Conservation (phyloP, 2,888 invertebrate genomes). For the Chironomus riparius region DNA sequence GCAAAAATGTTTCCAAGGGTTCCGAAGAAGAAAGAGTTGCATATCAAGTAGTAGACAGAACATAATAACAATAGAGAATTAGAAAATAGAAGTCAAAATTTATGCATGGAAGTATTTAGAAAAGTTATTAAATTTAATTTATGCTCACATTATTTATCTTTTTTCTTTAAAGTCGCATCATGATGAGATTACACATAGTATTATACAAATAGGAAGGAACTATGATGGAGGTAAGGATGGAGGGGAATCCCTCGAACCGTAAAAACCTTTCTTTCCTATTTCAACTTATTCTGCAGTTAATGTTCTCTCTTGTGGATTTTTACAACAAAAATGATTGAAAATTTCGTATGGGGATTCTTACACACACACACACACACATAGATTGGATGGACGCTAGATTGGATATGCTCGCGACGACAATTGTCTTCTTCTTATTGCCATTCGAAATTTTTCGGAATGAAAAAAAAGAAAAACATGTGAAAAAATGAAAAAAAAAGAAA, state of each 20-base stretch:
- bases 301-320: too few relatives aligned
- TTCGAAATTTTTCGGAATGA: background rate
- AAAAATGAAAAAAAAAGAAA: background rate
- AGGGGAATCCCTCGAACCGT: background rate
- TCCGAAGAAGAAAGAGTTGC: background rate
- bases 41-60: background rate
- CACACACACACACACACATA: too few relatives aligned
- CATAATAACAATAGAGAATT: background rate
- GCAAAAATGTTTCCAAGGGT: too few relatives aligned
- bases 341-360: too few relatives aligned
- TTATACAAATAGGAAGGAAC: background rate
- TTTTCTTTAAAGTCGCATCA: background rate
- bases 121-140: conserved; percentile 3
- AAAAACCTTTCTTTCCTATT: background rate
- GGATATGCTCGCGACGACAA: background rate
- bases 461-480: background rate
- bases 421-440: background rate
- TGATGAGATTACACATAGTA: background rate
- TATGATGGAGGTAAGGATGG: background rate
- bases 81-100: background rate
- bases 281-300: too few relatives aligned
- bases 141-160: background rate
- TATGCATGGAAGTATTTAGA: background rate
- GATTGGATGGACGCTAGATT: background rate
- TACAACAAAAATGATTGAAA: too few relatives aligned